Evolutionary conservation across 2,113 vertebrate genomes (phyloP).

Genomic region (Plectropomus leopardus): DNA sequence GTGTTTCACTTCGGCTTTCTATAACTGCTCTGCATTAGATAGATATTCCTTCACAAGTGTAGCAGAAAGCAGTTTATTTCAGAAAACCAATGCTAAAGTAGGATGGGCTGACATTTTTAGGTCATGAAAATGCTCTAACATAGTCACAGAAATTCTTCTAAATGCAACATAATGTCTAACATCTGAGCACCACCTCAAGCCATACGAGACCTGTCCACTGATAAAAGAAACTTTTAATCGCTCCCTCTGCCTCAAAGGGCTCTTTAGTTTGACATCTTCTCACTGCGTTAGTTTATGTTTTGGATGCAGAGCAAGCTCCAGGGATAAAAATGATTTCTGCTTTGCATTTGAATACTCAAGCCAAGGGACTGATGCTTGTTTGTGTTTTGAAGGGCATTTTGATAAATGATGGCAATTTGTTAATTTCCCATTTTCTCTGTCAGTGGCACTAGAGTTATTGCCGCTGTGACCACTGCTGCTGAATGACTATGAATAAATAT

Average conservation of each 20-base stretch:
- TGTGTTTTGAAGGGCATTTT: slow-evolving; percentile 3
- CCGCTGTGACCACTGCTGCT: background rate
- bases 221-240: background rate
- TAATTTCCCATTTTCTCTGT: slow-evolving; percentile 14
- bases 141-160: background rate
- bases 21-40: background rate
- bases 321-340: background rate
- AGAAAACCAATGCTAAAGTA: background rate
- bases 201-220: background rate
- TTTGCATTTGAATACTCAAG: background rate
- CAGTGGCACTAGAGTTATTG: slow-evolving; percentile 6
- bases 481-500: slow-evolving; percentile 9
- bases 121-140: background rate
- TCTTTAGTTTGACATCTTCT: background rate
- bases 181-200: background rate
- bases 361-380: background rate
- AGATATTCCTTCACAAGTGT: background rate
- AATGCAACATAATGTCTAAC: background rate
- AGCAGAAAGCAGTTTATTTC: too few species aligned
- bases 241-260: too few species aligned
- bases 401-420: slow-evolving; percentile 20
- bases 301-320: background rate
- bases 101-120: slow-evolving; percentile 4
- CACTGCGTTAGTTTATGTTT: background rate
- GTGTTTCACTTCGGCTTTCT: background rate